phyloP scores from a whole-genome alignment of 2,113 vertebrate genomes.

The Paraplagusia blochii region DNA sequence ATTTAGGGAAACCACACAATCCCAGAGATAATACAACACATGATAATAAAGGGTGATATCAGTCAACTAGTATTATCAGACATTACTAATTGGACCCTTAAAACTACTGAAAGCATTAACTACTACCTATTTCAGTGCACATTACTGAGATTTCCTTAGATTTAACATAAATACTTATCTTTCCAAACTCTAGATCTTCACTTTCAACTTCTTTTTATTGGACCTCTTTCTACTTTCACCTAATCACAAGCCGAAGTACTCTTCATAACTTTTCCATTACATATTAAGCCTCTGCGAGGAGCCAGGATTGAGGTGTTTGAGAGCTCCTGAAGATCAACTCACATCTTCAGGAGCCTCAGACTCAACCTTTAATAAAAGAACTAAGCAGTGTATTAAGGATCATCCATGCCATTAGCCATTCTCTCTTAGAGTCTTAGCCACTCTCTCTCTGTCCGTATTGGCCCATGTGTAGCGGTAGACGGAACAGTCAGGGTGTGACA shows the following conservation, averaged over 20 bases:
- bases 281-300: conserved; percentile 48
- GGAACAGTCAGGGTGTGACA: conserved; percentile 4
- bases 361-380: conserved; percentile 65
- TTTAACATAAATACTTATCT: conserved; percentile 34
- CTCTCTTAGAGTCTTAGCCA: conserved; percentile 32
- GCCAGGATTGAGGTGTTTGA: conserved; percentile 29
- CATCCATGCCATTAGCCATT: conserved; percentile 53
- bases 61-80: too few species aligned
- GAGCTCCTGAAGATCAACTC: conserved; percentile 10
- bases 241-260: not conserved
- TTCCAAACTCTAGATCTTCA: conserved; percentile 10
- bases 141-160: conserved; percentile 15
- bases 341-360: conserved; percentile 33
- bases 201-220: conserved; percentile 27
- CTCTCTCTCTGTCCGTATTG: conserved; percentile 32
- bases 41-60: too few species aligned
- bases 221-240: conserved; percentile 9
- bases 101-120: too few species aligned
- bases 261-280: conserved; percentile 41
- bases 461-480: not conserved
- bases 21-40: too few species aligned
- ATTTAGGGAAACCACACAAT: too few species aligned
- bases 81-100: too few species aligned
- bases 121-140: too few species aligned
- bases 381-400: conserved; percentile 63